Percentiles rank a stretch among this genome's conserved stretches.
Conservation (phyloP, 2,888 invertebrate species). For the Caenorhabditis parvicauda region DNA sequence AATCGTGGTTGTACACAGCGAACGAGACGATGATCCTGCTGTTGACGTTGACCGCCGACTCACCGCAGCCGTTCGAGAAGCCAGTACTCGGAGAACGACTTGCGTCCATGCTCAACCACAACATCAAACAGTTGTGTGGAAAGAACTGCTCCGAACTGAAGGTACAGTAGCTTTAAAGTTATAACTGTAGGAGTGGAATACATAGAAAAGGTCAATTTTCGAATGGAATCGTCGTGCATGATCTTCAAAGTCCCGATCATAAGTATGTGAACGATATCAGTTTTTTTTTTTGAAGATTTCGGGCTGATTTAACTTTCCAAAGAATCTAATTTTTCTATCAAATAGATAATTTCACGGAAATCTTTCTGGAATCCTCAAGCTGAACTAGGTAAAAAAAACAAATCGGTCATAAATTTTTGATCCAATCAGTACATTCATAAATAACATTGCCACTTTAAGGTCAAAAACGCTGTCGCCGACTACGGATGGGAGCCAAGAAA, state of each 20-base stretch:
- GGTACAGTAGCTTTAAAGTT: conserved; percentile 16
- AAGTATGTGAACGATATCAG: no score
- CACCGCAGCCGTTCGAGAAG: conserved; percentile 88
- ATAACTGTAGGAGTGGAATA: no score
- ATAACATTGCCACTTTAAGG: conserved; percentile 17
- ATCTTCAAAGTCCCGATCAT: not conserved
- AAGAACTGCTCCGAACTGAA: conserved; percentile 56
- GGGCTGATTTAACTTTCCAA: no score
- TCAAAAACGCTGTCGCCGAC: conserved; percentile 77
- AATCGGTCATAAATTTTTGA: no score
- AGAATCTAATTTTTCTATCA: no score
- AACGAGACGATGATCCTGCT: conserved; percentile 94
- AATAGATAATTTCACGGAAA: no score
- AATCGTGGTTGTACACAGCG: conserved; percentile 66
- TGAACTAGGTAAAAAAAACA: not conserved
- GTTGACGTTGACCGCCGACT: conserved; percentile 85
- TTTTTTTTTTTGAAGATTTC: not conserved
- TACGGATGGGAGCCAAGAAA: conserved; percentile 96
- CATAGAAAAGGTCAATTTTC: not conserved
- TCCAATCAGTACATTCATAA: no score
- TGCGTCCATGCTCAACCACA: conserved; percentile 97
- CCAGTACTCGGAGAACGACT: conserved; percentile 83
- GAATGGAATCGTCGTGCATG: not conserved
- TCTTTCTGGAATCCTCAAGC: not conserved
- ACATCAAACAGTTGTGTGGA: conserved; percentile 85